Base-by-base conservation (phyloP, 2,113 vertebrate species). In the Apistogramma diplotaenia region DNA sequence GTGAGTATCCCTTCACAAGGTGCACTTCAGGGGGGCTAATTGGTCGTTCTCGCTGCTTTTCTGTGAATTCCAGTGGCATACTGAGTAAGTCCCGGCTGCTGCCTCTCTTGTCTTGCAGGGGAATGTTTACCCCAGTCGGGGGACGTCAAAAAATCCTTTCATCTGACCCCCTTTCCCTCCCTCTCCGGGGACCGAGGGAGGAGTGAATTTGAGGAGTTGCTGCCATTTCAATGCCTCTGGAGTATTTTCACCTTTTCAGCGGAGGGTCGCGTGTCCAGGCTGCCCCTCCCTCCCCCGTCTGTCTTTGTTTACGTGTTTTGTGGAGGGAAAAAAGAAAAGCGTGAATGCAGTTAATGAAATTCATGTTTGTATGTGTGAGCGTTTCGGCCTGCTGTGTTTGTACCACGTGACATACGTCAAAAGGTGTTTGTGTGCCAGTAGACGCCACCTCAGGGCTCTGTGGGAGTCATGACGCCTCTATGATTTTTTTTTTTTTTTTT, bases 61-160 rank as follows among this genome's bases (percentile, higher is more conserved):
- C 33, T 60, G 31, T 43, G 40, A 51, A 72, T 60, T 27, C 15
- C 65, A 13, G 55, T 80, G 53, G 57, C 81, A 54, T 29, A 75
- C 55, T 82, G n/a, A 65, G 37, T 65, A 1, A 29, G 37, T 25
- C 13, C 9, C 0, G 23, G 23, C 25, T 43, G 33, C 72, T 35
- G 72, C 40, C 74, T 77, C 62, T 84, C 57, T 87, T 79, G 56
- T 88, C 82, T 91, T 89, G 83, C 91, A 95, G 95, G 95, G 95
- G 79, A 95, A 93, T 81, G 93, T 95, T 88, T 96, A 95, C 92
- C 92, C 94, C 56, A 94, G 94, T 84, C 92, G 93, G 91, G 95
- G 93, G 84, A 92, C 93, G 19, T 95, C 95, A 25, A 89, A 91
- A 82, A 96, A 96, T 74, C 95, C 95, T 89, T 96, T 96, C 93